Evolutionary conservation across 2,113 vertebrate genomes (phyloP).

Genomic region (Sinosuthora webbiana): DNA sequence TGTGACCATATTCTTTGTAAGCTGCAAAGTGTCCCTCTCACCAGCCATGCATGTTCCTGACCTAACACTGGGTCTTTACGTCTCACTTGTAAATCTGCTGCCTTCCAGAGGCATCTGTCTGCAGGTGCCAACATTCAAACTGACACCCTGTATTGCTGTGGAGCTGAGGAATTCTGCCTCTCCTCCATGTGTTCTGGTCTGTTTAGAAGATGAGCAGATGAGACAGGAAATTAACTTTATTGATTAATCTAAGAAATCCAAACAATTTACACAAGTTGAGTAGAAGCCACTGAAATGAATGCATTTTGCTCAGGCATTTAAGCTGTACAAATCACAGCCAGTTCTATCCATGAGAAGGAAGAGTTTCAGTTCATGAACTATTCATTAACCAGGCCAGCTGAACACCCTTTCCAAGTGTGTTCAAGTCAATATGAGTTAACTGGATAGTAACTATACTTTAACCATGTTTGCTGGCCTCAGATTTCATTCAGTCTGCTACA

Average conservation of each 20-base stretch:
- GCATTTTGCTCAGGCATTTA: background rate
- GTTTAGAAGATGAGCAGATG: background rate
- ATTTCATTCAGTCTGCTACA: background rate
- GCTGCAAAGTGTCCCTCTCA: background rate
- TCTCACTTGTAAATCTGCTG: background rate
- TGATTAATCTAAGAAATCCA: background rate
- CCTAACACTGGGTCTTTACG: background rate
- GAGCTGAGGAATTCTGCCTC: background rate
- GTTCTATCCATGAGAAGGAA: background rate
- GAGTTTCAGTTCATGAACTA: background rate
- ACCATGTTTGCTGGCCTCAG: background rate
- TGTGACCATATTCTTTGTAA: background rate
- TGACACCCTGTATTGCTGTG: background rate
- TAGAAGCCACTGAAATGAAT: background rate
- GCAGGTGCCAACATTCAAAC: background rate
- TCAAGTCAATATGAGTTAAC: background rate
- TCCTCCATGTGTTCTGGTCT: background rate
- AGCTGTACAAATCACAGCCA: background rate
- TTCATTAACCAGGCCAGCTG: slow-evolving; percentile 3
- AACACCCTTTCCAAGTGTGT: background rate
- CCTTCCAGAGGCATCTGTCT: background rate
- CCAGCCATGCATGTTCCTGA: background rate
- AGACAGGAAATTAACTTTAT: background rate
- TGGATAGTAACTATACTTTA: background rate
- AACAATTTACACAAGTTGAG: background rate